These are phyloP conservation scores for Loriculus beryllinus DNA, from an alignment of 2,797 vertebrate genomes.

Conservation along the genomic window DNA sequence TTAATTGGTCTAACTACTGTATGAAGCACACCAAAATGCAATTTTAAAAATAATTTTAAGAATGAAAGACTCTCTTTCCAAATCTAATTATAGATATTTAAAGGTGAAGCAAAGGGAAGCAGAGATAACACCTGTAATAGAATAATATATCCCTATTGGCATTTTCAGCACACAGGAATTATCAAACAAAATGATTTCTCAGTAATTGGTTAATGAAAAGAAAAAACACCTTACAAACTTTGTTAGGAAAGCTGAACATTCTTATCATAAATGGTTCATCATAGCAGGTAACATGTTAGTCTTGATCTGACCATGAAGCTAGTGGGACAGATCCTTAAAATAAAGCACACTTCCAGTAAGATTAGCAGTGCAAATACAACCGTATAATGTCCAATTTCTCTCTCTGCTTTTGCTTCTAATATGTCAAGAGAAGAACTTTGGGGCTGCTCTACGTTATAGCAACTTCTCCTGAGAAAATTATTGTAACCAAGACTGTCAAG, in stretches of 20 bases:
- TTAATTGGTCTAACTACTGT: constrained; percentile 26
- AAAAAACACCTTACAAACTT: neutral
- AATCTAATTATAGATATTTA: constrained; percentile 41
- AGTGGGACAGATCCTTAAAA: neutral
- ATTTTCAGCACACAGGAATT: neutral
- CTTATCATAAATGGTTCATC: neutral
- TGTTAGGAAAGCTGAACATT: neutral
- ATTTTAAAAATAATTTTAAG: neutral
- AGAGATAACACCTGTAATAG: neutral
- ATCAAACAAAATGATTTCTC: neutral
- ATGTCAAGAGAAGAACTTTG: neutral
- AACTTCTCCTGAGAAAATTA: neutral
- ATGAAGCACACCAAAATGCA: neutral
- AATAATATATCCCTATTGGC: neutral
- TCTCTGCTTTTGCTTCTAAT: neutral
- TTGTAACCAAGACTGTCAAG: neutral
- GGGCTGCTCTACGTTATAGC: neutral
- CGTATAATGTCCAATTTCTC: too few species aligned
- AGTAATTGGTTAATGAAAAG: neutral
- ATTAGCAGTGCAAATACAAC: neutral
- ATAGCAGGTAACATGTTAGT: neutral
- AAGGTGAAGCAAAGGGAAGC: neutral
- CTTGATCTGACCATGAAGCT: neutral
- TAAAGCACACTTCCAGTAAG: neutral
- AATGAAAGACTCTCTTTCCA: neutral